Conservation (phyloP, 2,797 vertebrate species). For the Platyrinchus mystaceus region DNA sequence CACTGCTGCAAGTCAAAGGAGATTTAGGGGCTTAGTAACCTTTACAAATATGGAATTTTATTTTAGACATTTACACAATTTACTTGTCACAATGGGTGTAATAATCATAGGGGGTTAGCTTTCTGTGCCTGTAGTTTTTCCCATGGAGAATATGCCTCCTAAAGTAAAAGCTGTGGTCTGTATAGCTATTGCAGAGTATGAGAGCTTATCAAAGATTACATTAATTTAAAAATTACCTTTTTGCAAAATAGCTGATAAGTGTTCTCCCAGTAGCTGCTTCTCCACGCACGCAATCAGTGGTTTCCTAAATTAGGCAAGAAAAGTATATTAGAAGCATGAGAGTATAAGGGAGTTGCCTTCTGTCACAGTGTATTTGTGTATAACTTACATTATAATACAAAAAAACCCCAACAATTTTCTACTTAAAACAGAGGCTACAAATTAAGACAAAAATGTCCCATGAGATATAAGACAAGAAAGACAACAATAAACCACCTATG, state of each 20-base stretch:
- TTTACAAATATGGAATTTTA: neutral
- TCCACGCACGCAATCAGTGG: slow-evolving; percentile 82
- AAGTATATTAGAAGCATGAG: neutral
- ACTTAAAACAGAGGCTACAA: neutral
- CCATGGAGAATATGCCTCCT: neutral
- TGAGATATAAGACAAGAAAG: neutral
- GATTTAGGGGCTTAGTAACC: neutral
- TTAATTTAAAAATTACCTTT: slow-evolving; percentile 72
- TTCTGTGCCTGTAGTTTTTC: neutral
- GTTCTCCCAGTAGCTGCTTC: slow-evolving; percentile 81
- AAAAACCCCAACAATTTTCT: neutral
- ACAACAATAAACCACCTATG: neutral
- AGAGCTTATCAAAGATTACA: neutral
- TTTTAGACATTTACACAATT: neutral
- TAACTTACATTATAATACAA: neutral
- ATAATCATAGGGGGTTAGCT: neutral
- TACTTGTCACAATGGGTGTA: neutral
- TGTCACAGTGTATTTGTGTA: neutral
- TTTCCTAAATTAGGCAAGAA: slow-evolving; percentile 71
- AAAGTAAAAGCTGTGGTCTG: neutral
- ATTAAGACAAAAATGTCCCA: neutral
- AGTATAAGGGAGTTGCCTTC: neutral
- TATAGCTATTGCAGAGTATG: neutral
- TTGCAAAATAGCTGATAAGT: slow-evolving; percentile 81
- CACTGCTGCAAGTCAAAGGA: neutral